phyloP scores from a whole-genome alignment of 2,888 invertebrate species.

The Mesochorus sp. region DNA sequence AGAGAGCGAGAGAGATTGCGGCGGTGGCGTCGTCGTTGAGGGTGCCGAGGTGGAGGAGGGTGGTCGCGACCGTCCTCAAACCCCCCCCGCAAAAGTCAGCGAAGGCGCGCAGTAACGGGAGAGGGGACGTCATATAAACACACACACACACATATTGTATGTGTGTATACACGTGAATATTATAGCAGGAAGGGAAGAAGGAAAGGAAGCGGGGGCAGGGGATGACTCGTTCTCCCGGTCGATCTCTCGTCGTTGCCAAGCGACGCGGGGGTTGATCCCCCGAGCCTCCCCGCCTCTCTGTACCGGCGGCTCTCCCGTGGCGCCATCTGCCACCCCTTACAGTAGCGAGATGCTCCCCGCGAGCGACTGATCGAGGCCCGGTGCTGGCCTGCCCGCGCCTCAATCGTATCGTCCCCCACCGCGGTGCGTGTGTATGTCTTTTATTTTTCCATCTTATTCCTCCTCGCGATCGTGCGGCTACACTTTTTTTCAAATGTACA shows the following conservation, averaged over 20 bases:
- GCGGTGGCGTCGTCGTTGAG: slow-evolving; percentile 34
- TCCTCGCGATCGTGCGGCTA: background rate
- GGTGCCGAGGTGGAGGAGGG: slow-evolving; percentile 24
- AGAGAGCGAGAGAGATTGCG: slow-evolving; percentile 20
- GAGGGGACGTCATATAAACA: slow-evolving; percentile 6
- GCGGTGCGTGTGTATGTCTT: slow-evolving; percentile 41
- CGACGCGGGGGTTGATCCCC: slow-evolving; percentile 74
- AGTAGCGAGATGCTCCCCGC: slow-evolving; percentile 79
- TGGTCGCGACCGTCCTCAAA: slow-evolving; percentile 15
- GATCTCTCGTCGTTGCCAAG: slow-evolving; percentile 81
- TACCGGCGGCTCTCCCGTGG: slow-evolving; percentile 70
- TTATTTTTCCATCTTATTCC: slow-evolving; percentile 11
- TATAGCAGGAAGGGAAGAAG: slow-evolving; percentile 69
- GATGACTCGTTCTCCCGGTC: slow-evolving; percentile 76
- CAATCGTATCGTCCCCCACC: slow-evolving; percentile 52
- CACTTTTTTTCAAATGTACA: too few relatives aligned
- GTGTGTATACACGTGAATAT: background rate
- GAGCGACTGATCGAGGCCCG: slow-evolving; percentile 73
- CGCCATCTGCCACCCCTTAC: slow-evolving; percentile 72
- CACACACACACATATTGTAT: slow-evolving; percentile 1
- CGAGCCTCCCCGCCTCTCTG: slow-evolving; percentile 65
- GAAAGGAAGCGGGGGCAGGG: slow-evolving; percentile 74
- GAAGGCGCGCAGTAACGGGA: slow-evolving; percentile 29
- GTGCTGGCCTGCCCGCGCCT: slow-evolving; percentile 62
- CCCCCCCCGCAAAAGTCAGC: slow-evolving; percentile 23